Evolutionary conservation across 2,113 vertebrate genomes (phyloP).

Genomic region (Coturnix japonica): DNA sequence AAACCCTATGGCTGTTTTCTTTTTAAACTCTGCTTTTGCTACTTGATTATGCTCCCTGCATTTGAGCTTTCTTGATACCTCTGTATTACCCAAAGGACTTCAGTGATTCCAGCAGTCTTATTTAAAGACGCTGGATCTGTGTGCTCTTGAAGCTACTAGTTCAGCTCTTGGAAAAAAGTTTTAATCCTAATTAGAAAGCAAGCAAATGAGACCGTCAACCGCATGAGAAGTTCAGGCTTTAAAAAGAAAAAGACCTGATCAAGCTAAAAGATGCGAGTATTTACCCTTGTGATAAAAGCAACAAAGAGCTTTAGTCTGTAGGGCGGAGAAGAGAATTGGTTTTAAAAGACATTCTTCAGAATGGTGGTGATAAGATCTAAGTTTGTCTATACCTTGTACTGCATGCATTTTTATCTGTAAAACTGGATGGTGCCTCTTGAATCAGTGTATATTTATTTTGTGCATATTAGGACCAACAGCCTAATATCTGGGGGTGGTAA

Average conservation of each 20-base stretch:
- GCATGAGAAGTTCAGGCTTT: not conserved
- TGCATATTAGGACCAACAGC: constrained; percentile 63
- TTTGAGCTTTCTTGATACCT: constrained; percentile 55
- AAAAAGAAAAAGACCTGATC: not conserved
- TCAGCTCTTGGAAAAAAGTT: not conserved
- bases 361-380: constrained; percentile 22
- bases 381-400: constrained; percentile 33
- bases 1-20: not conserved
- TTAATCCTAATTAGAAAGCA: constrained; percentile 10
- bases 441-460: constrained; percentile 60
- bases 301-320: constrained; percentile 22
- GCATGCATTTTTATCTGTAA: constrained; percentile 60
- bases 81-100: constrained; percentile 44
- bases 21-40: not conserved
- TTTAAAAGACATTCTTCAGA: constrained; percentile 28
- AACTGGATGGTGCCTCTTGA: constrained; percentile 67
- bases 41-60: not conserved
- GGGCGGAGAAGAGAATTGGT: constrained; percentile 26
- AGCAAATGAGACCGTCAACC: constrained; percentile 29
- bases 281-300: not conserved
- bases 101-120: constrained; percentile 22
- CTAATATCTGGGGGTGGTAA: constrained; percentile 57
- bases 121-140: not conserved
- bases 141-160: not conserved
- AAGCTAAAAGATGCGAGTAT: constrained; percentile 12